These are phyloP conservation scores for Lochmaea crataegi DNA, from an alignment of 2,888 invertebrate genomes.

Conservation along the genomic window DNA sequence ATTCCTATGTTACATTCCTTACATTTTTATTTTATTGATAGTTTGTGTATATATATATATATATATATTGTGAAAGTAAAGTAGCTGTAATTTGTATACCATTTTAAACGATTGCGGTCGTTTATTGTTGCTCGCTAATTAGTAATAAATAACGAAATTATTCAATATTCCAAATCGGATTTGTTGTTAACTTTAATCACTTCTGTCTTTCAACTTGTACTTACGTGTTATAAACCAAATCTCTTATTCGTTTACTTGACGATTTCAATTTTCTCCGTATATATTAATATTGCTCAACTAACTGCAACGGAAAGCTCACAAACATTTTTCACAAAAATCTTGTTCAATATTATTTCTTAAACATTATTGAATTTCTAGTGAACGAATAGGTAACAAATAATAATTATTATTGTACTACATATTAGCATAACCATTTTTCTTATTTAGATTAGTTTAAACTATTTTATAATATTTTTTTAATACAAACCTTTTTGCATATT, in stretches of 20 bases:
- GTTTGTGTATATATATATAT: conserved; percentile 9
- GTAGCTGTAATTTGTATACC: conserved; percentile 24
- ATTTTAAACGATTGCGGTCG: conserved; percentile 15
- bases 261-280: neutral
- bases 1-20: conserved; percentile 25
- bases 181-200: neutral
- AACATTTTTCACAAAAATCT: neutral
- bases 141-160: conserved; percentile 5
- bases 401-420: too few relatives aligned
- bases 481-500: too few relatives aligned
- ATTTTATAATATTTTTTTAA: too few relatives aligned
- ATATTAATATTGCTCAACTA: conserved; percentile 15
- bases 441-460: too few relatives aligned
- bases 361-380: too few relatives aligned
- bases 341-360: neutral
- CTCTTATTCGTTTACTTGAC: neutral
- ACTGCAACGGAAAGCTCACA: neutral
- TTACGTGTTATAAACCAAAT: neutral
- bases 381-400: too few relatives aligned
- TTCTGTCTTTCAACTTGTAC: too few relatives aligned
- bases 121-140: conserved; percentile 3
- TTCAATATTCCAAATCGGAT: conserved; percentile 7
- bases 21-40: conserved; percentile 35
- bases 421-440: too few relatives aligned
- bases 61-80: conserved; percentile 37